Evolutionary conservation across 2,888 invertebrate genomes (phyloP), one percentile per base, ranked within the genome.

Genomic region (Pseudococcus longispinus): DNA sequence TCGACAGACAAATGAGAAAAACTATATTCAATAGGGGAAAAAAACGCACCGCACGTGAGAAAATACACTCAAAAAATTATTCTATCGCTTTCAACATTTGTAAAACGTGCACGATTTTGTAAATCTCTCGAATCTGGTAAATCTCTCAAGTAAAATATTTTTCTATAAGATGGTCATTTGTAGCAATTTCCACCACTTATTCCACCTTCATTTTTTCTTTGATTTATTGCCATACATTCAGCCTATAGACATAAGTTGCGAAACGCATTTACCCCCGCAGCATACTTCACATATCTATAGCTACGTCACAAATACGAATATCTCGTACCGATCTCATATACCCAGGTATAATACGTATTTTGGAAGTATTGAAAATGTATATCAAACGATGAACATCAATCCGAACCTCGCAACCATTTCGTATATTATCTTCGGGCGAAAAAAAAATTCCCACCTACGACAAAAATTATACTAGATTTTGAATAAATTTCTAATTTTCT

Each of bases 21-120:
- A 3, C 29, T 70, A 70, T 29, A 70, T 70, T 70, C 29, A 70
- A 70, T 29, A 42, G 42, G 20, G 23, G 20, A 80, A 77, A 80
- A 80, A 80, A 20, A 1, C 77, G 42, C 42, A 42, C 77, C 77
- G 42, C 42, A 42, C 77, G 77, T 80, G 77, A 80, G 77, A 80
- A 80, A 80, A 80, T 80, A 80, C 77, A 80, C 77, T 80, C 11
- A 42, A 80, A 80, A 80, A 80, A 80, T 80, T 80, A 80, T 80
- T 80, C 42, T 80, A 42, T 80, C 37, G 77, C 37, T 80, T 74
- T 80, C 77, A 42, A 42, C 77, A 42, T 80, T 80, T 80, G 77
- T 80, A 80, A 80, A 80, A 80, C 77, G 32, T 42, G 77, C 77
- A 80, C 77, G 77, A 42, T 80, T 80, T 29, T 42, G 77, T 42